Evolutionary conservation across 2,888 invertebrate genomes (phyloP), one percentile per base, ranked within the genome.

Genomic region (Desoria tigrina): DNA sequence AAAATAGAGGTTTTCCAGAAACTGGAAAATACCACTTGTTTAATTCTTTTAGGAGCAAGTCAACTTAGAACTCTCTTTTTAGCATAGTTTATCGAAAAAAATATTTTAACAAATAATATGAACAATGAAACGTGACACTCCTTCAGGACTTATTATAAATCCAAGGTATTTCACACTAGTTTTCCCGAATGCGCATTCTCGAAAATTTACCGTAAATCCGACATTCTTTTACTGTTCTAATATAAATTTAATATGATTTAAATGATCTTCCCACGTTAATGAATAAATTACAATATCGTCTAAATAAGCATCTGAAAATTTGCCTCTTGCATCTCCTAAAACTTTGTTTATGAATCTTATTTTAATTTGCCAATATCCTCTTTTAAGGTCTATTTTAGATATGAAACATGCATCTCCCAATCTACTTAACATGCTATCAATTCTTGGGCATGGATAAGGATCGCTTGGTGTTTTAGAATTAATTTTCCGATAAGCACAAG

Each of bases 221-320:
- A 73, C 74, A 18, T 66, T 16, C n/a, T 55, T 7, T 18, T 77
- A 61, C 26, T 73, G 49, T 1, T 50, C 3, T 14, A 77, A 73
- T 6, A 78, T 68, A 28, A 63, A 14, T n/a, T 60, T 1, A 1
- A 74, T 27, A 51, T 76, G 69, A 3, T 58, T n/a, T 0, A 73
- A 28, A 42, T 72, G 70, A 32, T 70, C 66, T 11, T 70, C 63
- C 2, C 61, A 18, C 0, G 66, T 63, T 28, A 56, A 59, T 2
- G 61, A 63, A 56, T 53, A 69, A 2, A 68, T 42, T 11, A 67
- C 24, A 4, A 70, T 63, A 21, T 71, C 71, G 57, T 71, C 71
- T 2, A 71, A 16, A 24, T 68, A 71, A 0, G 49, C 21, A 9
- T 24, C 53, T 9, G 55, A 56, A 49, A 59, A 66, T 3, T 64